phyloP scores from a whole-genome alignment of 2,797 vertebrate genomes.

The Lycodopsis pacificus region DNA sequence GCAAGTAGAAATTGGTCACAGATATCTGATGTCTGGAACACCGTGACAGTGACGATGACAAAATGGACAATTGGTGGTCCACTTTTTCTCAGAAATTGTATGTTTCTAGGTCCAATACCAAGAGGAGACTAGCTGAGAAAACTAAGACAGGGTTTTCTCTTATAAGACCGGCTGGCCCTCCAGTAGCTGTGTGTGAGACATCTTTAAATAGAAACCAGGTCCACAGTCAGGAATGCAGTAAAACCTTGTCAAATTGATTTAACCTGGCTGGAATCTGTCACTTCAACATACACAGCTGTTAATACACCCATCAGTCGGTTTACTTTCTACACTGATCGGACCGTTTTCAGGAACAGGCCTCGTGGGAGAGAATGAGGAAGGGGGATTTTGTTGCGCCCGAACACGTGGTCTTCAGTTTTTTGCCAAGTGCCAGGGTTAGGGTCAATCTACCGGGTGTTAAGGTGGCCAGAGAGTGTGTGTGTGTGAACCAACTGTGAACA shows the following conservation, averaged over 20 bases:
- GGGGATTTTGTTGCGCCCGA: constrained; percentile 4
- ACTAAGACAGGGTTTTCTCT: not conserved
- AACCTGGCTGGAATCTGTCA: constrained; percentile 68
- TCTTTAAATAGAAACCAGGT: constrained; percentile 49
- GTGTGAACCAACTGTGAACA: not conserved
- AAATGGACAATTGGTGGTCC: not conserved
- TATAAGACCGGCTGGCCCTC: not conserved
- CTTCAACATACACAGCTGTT: constrained; percentile 58
- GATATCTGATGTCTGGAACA: not conserved
- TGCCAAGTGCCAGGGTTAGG: not conserved
- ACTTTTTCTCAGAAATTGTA: not conserved
- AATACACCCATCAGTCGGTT: constrained; percentile 56
- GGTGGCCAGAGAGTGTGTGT: not conserved
- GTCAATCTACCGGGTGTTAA: constrained; percentile 5
- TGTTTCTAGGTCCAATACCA: not conserved
- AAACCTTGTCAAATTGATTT: constrained; percentile 68
- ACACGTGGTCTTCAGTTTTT: constrained; percentile 2
- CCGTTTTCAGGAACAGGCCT: constrained; percentile 47
- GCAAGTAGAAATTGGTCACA: not conserved
- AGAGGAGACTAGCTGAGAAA: not conserved
- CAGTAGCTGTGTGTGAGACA: constrained; percentile 9
- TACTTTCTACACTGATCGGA: constrained; percentile 45
- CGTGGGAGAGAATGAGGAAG: constrained; percentile 37
- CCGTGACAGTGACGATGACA: not conserved
- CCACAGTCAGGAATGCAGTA: constrained; percentile 55